A percentile compares a stretch with the other conserved stretches of the same genome.
Conservation (phyloP, 2,113 vertebrate species). For the Taxidea taxus region DNA sequence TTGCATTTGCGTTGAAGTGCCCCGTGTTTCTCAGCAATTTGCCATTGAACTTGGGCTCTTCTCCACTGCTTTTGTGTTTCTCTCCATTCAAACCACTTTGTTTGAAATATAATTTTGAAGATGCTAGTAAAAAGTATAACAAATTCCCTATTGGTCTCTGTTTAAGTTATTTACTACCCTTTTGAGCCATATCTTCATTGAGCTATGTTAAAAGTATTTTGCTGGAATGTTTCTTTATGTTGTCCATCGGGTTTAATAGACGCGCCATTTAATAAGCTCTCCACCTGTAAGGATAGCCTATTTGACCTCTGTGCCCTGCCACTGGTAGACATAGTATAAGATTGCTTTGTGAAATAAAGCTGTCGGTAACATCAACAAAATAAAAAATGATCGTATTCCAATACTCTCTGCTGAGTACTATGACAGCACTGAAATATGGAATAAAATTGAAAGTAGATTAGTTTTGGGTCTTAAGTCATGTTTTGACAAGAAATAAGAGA, state of each 20-base stretch:
- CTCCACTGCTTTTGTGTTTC: slow-evolving; percentile 18
- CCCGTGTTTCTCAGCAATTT: accelerated
- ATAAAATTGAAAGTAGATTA: slow-evolving; percentile 98
- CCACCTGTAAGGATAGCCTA: slow-evolving; percentile 87
- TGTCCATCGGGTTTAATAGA: slow-evolving; percentile 85
- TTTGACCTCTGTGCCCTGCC: slow-evolving; percentile 93
- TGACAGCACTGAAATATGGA: slow-evolving; percentile 98
- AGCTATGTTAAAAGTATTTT: slow-evolving; percentile 83
- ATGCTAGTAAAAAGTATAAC: slow-evolving; percentile 68
- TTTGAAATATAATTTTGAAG: slow-evolving; percentile 76
- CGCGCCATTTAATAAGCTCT: slow-evolving; percentile 86
- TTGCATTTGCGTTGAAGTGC: background rate
- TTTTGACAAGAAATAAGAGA: slow-evolving; percentile 93
- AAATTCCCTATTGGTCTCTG: slow-evolving; percentile 66
- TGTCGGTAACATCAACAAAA: slow-evolving; percentile 96
- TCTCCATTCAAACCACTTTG: slow-evolving; percentile 66
- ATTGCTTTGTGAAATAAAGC: slow-evolving; percentile 99
- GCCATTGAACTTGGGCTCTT: background rate
- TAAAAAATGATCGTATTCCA: slow-evolving; percentile 95
- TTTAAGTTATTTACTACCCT: slow-evolving; percentile 81
- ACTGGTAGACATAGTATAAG: slow-evolving; percentile 93
- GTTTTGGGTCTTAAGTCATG: slow-evolving; percentile 97
- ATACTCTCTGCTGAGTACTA: slow-evolving; percentile 88
- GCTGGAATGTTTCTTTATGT: slow-evolving; percentile 85
- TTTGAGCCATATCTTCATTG: slow-evolving; percentile 79